Evolutionary conservation across 2,888 invertebrate genomes (phyloP).

Genomic region (Cataglyphis rosenhaueri): DNA sequence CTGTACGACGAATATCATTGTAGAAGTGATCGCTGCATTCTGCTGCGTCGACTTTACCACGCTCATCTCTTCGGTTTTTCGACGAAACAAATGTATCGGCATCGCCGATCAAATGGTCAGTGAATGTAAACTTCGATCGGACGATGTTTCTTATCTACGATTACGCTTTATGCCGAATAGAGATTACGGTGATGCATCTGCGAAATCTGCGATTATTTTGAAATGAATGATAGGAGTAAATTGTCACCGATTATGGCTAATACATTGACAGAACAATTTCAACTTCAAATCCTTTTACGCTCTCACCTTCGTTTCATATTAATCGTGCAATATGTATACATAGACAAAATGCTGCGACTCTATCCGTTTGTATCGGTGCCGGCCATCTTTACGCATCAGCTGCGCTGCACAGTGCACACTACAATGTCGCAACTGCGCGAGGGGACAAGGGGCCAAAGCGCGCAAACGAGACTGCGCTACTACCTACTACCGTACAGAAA

Average conservation of each 20-base stretch:
- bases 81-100: neutral
- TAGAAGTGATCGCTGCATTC: neutral
- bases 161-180: neutral
- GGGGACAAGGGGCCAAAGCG: neutral
- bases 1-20: neutral
- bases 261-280: neutral
- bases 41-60: neutral
- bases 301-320: slow-evolving; percentile 1
- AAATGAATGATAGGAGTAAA: neutral
- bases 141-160: slow-evolving; percentile 3
- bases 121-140: neutral
- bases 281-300: neutral
- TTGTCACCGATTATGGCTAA: neutral
- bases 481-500: neutral
- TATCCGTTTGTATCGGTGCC: slow-evolving; percentile 69
- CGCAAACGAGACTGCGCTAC: neutral
- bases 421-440: neutral
- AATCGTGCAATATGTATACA: neutral
- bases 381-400: slow-evolving; percentile 81
- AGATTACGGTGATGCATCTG: neutral
- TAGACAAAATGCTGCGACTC: neutral
- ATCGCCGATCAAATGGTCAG: neutral
- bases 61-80: neutral
- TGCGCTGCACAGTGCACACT: slow-evolving; percentile 55
- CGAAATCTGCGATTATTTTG: neutral